Base-by-base conservation (phyloP, 2,113 vertebrate species). In the Salvelinus fontinalis region DNA sequence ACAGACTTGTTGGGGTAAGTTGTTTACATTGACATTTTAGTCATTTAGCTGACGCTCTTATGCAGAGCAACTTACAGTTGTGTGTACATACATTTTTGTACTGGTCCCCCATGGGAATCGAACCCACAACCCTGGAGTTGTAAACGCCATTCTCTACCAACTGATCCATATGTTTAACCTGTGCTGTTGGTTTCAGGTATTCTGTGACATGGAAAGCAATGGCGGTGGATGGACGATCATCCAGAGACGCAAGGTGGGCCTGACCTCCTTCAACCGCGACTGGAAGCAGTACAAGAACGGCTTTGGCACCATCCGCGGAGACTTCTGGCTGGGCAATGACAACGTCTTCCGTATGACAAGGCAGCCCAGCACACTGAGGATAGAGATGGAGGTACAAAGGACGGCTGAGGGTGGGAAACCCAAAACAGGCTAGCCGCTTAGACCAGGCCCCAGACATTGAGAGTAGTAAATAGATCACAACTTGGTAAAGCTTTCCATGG, bases 261-360 rank as follows among this genome's bases (percentile, higher is more conserved):
- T 99, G 51, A 95, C 92, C 13, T 97, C 96, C 4, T 99, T 99
- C 88, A 93, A 93, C 62, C 94, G 94, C 9, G 95, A 98, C 87
- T 99, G 98, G 98, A 97, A 95, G 80, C 96, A 97, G 80, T 99
- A 99, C 79, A 96, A 89, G 80, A 93, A 87, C 14, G 98, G 98
- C 44, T 99, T 99, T 79, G 98, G 98, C 76, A 95, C 94, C 74
- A 94, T 95, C 76, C 94, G 92, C 0, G 98, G 98, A 67, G 98
- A 99, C 85, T 99, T 99, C 89, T 99, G 98, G 98, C 92, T 99
- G 14, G 98, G 98, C 77, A 99, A 99, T 1, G 96, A 99, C 54
- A 91, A 98, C 71, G 96, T 99, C 92, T 96, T 95, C 81, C 94
- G 97, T 29, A 91, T 99, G 48, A 95, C 96, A 20, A 90, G 95